Evolutionary conservation across 2,888 invertebrate genomes (phyloP), one percentile per base, ranked within the genome.

Genomic region (Muscina levida): DNA sequence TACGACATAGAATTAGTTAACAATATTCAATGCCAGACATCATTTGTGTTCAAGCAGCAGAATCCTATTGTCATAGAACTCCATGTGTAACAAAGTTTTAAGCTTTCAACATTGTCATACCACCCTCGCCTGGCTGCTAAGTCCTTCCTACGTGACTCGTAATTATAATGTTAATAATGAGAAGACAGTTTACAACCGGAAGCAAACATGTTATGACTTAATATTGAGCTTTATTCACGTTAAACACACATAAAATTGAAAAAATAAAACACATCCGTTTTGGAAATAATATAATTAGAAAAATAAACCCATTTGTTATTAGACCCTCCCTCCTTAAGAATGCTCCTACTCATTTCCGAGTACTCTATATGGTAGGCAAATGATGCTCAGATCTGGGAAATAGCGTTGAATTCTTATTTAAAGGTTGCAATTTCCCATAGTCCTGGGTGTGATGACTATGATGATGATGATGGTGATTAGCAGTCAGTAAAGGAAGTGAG

Each of bases 401-500:
- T 72, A 88, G 80, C 15, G 85, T 85, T 15, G 85, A 84, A 72
- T 89, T 87, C 81, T 88, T 89, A 79, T 89, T 90, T 53, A 90
- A 85, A 46, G 89, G 88, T 84, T 89, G 89, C 65, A 88, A 82
- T 82, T 89, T 89, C 22, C 84, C 85, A 76, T 86, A 89, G 48
- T 89, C 89, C 84, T 86, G 86, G 79, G 88, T 88, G 19, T 85
- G 83, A 51, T 85, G 85, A 6, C 37, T 37, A n/a, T 37, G 37
- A 72, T 89, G 88, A 83, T 88, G 88, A 77, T 90, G 89, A 56
- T 88, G 88, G 82, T 90, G 89, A 39, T 86, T 88, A 77, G 87
- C 88, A n/a, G 89, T 88, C 82, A 91, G 85, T 85, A 90, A 85
- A 82, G 91, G 91, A 84, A 91, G 87, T 65, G 91, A 91, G 82